phyloP scores from a whole-genome alignment of 1,140 invertebrate genomes.

The Trichonephila clavipes region DNA sequence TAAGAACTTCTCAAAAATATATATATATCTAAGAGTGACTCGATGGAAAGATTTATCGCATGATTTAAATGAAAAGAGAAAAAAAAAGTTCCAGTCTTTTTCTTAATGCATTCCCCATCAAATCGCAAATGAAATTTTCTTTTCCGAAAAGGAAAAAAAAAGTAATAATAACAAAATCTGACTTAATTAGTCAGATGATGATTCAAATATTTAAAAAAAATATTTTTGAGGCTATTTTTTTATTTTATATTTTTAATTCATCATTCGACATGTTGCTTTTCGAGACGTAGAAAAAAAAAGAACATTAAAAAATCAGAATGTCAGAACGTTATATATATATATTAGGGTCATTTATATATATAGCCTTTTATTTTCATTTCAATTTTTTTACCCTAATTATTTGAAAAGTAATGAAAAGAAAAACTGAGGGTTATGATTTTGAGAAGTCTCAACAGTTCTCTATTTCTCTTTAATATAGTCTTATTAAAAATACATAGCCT shows the following conservation, averaged over 20 bases:
- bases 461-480: background rate
- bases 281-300: background rate
- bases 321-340: no score
- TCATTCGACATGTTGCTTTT: no score
- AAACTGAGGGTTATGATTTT: background rate
- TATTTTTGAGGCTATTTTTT: background rate
- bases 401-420: background rate
- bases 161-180: background rate
- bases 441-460: background rate
- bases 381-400: background rate
- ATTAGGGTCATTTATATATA: background rate
- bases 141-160: no score
- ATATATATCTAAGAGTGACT: background rate
- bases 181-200: slow-evolving; percentile 13
- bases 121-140: background rate
- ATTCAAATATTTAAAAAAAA: background rate
- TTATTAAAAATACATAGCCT: background rate
- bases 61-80: background rate
- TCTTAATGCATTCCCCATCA: background rate
- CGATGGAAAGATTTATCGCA: background rate
- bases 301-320: no score
- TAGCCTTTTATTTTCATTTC: background rate
- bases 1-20: background rate
- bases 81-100: no score
- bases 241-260: background rate